Conservation (phyloP, 2,888 invertebrate genomes). For the Nemurella pictetii region DNA sequence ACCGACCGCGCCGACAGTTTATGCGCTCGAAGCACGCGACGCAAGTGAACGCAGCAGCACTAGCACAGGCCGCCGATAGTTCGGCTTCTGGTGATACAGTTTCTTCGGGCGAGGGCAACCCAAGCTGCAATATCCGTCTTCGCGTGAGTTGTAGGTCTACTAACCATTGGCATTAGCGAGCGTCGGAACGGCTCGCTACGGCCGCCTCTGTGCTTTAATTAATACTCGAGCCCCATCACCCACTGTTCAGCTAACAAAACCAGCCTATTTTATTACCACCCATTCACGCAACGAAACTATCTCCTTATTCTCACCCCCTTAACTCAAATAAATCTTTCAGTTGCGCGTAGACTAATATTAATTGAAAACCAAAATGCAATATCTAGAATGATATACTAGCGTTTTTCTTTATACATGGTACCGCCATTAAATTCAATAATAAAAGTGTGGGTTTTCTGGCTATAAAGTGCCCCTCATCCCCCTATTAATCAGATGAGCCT, state of each 20-base stretch:
- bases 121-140: constrained; percentile 26
- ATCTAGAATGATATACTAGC: constrained; percentile 23
- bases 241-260: constrained; percentile 23
- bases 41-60: background rate
- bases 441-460: constrained; percentile 29
- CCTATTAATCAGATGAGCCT: constrained; percentile 25
- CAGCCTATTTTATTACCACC: constrained; percentile 28
- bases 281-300: constrained; percentile 27
- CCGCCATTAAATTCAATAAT: constrained; percentile 30
- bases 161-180: constrained; percentile 21
- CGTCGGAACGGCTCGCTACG: background rate
- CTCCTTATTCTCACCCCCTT: constrained; percentile 26
- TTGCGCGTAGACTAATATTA: constrained; percentile 22
- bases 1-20: background rate
- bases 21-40: background rate
- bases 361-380: constrained; percentile 33
- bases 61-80: too few species aligned
- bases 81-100: too few species aligned
- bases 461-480: constrained; percentile 23
- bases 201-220: constrained; percentile 5
- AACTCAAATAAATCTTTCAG: constrained; percentile 25
- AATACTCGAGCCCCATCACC: background rate
- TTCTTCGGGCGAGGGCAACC: background rate
- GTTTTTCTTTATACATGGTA: constrained; percentile 25
- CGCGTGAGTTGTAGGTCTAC: constrained; percentile 21